These are phyloP conservation scores for Chloroceryle aenea DNA, from an alignment of 2,113 vertebrate species.

Conservation along the genomic window DNA sequence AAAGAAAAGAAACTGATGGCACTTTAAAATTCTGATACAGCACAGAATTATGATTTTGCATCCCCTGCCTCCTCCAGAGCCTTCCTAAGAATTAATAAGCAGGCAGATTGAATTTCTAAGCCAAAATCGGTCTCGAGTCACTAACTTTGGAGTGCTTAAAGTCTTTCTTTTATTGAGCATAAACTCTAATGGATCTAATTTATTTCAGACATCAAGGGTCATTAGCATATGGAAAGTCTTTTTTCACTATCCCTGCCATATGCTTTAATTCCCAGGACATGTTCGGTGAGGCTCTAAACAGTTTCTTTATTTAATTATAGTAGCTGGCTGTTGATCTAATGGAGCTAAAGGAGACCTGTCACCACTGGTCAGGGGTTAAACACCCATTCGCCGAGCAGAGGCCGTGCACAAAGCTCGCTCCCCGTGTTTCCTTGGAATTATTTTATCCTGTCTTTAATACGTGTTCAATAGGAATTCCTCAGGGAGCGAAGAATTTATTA, in stretches of 20 bases:
- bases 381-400: slow-evolving; percentile 36
- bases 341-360: slow-evolving; percentile 71
- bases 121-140: slow-evolving; percentile 86
- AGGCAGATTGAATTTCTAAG: slow-evolving; percentile 83
- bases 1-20: slow-evolving; percentile 66
- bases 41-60: slow-evolving; percentile 72
- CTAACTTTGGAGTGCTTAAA: slow-evolving; percentile 88
- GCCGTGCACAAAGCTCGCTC: slow-evolving; percentile 12
- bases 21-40: slow-evolving; percentile 73
- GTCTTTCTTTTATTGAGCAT: slow-evolving; percentile 87
- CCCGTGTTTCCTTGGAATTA: slow-evolving; percentile 39
- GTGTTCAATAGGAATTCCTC: slow-evolving; percentile 42
- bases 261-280: slow-evolving; percentile 81
- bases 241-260: slow-evolving; percentile 78
- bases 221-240: slow-evolving; percentile 84
- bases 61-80: slow-evolving; percentile 83
- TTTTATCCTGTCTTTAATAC: slow-evolving; percentile 54
- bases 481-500: slow-evolving; percentile 62
- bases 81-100: slow-evolving; percentile 85
- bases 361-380: slow-evolving; percentile 78
- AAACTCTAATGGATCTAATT: slow-evolving; percentile 86
- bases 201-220: slow-evolving; percentile 82
- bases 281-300: slow-evolving; percentile 70
- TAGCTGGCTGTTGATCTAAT: slow-evolving; percentile 72
- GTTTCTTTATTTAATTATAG: slow-evolving; percentile 80